Evolutionary conservation across 2,888 invertebrate genomes (phyloP).

Genomic region (Nyleta sp.): DNA sequence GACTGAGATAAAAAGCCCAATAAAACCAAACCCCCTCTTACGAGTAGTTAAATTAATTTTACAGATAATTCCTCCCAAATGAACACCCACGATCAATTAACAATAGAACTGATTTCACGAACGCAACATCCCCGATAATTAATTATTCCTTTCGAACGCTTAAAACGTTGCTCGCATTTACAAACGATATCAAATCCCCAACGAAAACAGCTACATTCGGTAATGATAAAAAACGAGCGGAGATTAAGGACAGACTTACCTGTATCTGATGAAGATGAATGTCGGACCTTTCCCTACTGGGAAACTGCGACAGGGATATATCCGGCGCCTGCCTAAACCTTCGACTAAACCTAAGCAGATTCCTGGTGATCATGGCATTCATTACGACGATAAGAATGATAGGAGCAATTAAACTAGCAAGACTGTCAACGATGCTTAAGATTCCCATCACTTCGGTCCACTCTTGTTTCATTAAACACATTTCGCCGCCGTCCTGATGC

Average conservation of each 20-base stretch:
- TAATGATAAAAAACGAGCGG: neutral
- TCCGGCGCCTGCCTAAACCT: constrained; percentile 79
- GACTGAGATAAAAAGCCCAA: too few species aligned
- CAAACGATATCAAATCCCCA: too few species aligned
- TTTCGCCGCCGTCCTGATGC: constrained; percentile 75
- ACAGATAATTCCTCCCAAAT: too few species aligned
- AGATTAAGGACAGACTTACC: constrained; percentile 76
- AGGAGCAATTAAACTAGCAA: constrained; percentile 86
- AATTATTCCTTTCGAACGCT: too few species aligned
- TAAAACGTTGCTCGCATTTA: too few species aligned
- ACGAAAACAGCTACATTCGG: too few species aligned
- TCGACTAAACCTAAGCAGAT: constrained; percentile 83
- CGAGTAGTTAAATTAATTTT: too few species aligned
- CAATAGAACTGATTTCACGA: too few species aligned
- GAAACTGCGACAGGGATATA: constrained; percentile 75
- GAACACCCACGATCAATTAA: too few species aligned
- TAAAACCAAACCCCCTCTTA: too few species aligned
- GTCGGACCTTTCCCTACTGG: constrained; percentile 80
- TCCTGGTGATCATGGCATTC: constrained; percentile 86
- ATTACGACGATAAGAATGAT: constrained; percentile 85
- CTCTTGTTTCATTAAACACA: constrained; percentile 83
- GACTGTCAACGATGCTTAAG: constrained; percentile 85
- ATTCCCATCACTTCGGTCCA: constrained; percentile 84
- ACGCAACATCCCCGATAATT: too few species aligned
- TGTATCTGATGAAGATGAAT: constrained; percentile 82